Evolutionary conservation across 53 echinoderm and acorn worm genomes (phyloP).

Genomic region (Pentamera pediparva): DNA sequence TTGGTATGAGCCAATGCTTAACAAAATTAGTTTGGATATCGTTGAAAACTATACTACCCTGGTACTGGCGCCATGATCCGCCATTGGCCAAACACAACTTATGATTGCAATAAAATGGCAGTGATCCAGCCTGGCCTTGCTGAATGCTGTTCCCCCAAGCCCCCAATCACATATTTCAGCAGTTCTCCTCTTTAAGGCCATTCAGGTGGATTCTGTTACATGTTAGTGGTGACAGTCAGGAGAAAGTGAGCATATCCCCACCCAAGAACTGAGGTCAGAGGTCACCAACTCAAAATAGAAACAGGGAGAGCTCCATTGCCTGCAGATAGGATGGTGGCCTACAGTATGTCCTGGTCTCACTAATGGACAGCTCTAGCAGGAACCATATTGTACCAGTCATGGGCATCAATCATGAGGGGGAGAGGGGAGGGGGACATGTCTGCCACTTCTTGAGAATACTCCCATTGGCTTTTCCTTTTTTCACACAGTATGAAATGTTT

Average conservation of each 20-base stretch:
- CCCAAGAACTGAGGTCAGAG: slow-evolving; percentile 6
- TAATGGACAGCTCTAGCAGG: no score
- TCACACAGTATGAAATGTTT: no score
- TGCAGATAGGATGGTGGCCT: no score
- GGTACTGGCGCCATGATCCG: no score
- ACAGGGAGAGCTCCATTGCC: no score
- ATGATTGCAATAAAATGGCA: background rate
- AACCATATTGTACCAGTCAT: no score
- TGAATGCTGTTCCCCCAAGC: background rate
- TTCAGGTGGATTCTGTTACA: slow-evolving; percentile 25
- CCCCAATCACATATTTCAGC: background rate
- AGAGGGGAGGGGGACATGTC: background rate
- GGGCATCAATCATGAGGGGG: background rate
- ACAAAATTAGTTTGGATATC: no score
- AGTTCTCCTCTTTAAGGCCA: slow-evolving; percentile 3
- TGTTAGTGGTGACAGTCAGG: slow-evolving; percentile 18
- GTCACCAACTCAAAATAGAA: slow-evolving; percentile 2
- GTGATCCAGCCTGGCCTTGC: background rate
- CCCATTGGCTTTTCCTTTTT: no score
- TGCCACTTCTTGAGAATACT: background rate
- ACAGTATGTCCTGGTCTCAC: no score
- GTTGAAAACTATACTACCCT: no score
- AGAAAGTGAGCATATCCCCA: slow-evolving; percentile 14
- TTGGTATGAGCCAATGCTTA: no score
- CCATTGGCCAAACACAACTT: background rate